Base-by-base conservation (phyloP, 2,113 vertebrate species). In the Bucco capensis region DNA sequence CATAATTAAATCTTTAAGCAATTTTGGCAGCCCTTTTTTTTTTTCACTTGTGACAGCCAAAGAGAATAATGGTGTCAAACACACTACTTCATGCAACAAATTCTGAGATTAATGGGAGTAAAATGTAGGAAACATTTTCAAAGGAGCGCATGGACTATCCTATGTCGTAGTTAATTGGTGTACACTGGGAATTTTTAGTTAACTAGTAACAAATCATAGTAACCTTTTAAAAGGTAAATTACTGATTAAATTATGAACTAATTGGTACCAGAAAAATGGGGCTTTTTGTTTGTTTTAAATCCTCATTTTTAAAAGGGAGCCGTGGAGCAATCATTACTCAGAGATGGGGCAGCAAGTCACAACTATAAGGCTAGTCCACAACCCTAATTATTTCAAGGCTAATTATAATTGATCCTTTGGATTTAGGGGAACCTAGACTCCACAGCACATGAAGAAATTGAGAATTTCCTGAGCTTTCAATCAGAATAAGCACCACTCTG, bases 121-220 rank as follows among this genome's bases (percentile, higher is more conserved):
- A 28, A 27, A 31, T 3, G 14, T 3, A 10, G 0, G 21, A 54
- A 73, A 53, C 46, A 24, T 61, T 70, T 75, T 49, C 25, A 10
- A 53, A 73, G 67, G 42, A 35, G 8, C 80, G 58, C 28, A 9
- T 37, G 3, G 14, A 30, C 21, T 57, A 51, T 42, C 46, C 13
- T 35, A 28, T 23, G 77, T 15, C 58, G 33, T 14, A 83, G 72
- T 17, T 6, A 15, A 50, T 53, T 33, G 64, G 51, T 86, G 69
- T 67, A 47, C 38, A 1, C 69, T 8, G 35, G 42, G 72, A 76
- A 66, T 71, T 85, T 80, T 92, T 88, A 85, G 92, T 95, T 96
- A 95, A 96, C 93, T 71, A 89, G 82, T 96, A 95, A 92, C 93
- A 71, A 91, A 67, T 80, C 15, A 44, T 10, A 83, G 90, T 88